A percentile compares a stretch with the other conserved stretches of the same genome.
Conservation (phyloP, 23 tunicate species). For the Ciona savignyi region DNA sequence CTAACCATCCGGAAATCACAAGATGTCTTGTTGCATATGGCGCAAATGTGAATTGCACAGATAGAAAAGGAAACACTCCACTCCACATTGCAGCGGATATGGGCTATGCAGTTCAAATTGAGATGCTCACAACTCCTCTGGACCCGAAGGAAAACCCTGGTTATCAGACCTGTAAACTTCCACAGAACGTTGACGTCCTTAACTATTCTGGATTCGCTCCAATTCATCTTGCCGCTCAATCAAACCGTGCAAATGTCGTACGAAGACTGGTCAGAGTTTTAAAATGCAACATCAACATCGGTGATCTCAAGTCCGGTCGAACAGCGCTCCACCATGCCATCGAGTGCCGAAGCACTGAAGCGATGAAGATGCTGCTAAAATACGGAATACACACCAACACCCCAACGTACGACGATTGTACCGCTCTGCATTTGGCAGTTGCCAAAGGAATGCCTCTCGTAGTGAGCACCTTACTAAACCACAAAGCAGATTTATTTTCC, state of each 20-base stretch:
- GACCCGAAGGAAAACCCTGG: constrained; percentile 46
- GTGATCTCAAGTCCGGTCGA: constrained; percentile 57
- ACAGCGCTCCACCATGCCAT: constrained; percentile 81
- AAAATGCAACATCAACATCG: constrained; percentile 26
- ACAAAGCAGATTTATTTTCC: constrained; percentile 49
- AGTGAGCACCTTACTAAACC: constrained; percentile 23
- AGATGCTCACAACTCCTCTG: constrained; percentile 42
- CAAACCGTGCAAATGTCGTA: constrained; percentile 30
- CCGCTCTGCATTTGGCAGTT: constrained; percentile 64
- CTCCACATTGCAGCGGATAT: constrained; percentile 62
- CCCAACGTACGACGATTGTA: constrained; percentile 72
- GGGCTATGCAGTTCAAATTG: constrained; percentile 25
- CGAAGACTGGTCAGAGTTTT: constrained; percentile 22
- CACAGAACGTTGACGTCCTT: constrained; percentile 39
- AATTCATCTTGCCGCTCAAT: constrained; percentile 53
- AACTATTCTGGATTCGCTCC: constrained; percentile 66
- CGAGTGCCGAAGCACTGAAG: constrained; percentile 24
- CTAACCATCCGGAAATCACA: constrained; percentile 51
- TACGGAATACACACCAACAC: constrained; percentile 29
- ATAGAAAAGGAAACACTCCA: constrained; percentile 48
- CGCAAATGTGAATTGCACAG: constrained; percentile 34
- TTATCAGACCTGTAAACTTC: constrained; percentile 3
- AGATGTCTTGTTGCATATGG: constrained; percentile 65
- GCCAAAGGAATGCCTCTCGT: constrained; percentile 29
- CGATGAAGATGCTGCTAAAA: constrained; percentile 18